Evolutionary conservation across 1,140 invertebrate genomes (phyloP).

Genomic region (Chironomus striatipennis): DNA sequence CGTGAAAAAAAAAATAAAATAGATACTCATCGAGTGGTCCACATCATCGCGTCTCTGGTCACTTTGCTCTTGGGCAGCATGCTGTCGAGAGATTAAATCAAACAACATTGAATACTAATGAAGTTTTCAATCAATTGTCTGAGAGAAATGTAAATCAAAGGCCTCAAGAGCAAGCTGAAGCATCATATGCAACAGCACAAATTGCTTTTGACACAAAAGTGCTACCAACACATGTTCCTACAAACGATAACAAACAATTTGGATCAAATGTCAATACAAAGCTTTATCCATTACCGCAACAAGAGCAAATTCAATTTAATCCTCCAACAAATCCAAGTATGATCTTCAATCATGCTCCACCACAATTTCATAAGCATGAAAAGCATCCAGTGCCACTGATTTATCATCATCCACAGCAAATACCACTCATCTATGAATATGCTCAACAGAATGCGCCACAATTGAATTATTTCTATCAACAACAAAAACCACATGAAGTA

Average conservation of each 20-base stretch:
- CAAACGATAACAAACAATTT: neutral
- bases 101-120: conserved; percentile 26
- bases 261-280: neutral
- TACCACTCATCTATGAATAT: conserved; percentile 13
- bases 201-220: neutral
- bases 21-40: conserved; percentile 32
- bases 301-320: neutral
- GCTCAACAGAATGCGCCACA: neutral
- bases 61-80: conserved; percentile 47
- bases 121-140: conserved; percentile 26
- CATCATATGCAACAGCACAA: neutral
- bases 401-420: conserved; percentile 25
- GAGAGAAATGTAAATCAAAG: neutral
- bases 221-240: neutral
- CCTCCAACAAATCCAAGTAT: neutral
- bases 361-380: conserved; percentile 24
- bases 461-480: conserved; percentile 17
- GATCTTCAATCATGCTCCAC: conserved; percentile 18
- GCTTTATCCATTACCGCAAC: neutral
- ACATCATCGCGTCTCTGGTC: conserved; percentile 39
- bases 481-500: conserved; percentile 25
- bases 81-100: conserved; percentile 43
- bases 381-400: conserved; percentile 10
- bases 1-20: neutral
- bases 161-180: neutral